Percentiles rank a stretch among this genome's conserved stretches.
Conservation (phyloP, 2,888 invertebrate species). For the Mellilla xanthometata region DNA sequence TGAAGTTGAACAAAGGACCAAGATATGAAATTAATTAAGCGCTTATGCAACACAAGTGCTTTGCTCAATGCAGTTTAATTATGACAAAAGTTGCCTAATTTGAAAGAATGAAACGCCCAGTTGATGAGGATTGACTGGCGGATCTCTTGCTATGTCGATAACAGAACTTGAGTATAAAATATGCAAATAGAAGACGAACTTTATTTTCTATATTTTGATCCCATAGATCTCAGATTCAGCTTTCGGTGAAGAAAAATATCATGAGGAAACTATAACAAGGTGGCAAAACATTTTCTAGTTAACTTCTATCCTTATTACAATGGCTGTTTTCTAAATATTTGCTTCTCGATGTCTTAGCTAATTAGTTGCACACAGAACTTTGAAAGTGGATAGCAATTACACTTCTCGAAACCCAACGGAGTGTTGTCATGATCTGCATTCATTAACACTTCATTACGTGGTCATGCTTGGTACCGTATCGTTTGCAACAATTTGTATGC, state of each 20-base stretch:
- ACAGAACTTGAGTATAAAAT: no score
- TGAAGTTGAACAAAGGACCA: constrained; percentile 1
- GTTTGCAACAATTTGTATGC: constrained; percentile 25
- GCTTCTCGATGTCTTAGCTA: neutral
- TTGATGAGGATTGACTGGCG: no score
- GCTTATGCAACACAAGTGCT: constrained; percentile 1
- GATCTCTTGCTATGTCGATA: no score
- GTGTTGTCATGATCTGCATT: constrained; percentile 26
- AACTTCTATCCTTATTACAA: no score
- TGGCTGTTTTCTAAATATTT: no score
- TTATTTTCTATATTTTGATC: no score
- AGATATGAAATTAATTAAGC: neutral
- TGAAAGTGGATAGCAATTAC: constrained; percentile 2
- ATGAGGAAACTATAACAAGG: no score
- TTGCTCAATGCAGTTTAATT: neutral
- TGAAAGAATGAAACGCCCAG: no score
- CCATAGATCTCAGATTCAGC: no score
- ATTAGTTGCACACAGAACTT: constrained; percentile 5
- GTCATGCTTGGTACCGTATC: neutral
- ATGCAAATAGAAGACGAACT: no score
- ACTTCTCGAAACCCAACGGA: constrained; percentile 27
- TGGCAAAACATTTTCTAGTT: no score
- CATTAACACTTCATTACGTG: constrained; percentile 11
- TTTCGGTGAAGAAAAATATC: no score
- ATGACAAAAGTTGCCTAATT: neutral